Evolutionary conservation across 2,888 invertebrate genomes (phyloP).

Genomic region (Aspidiotus rigidus): DNA sequence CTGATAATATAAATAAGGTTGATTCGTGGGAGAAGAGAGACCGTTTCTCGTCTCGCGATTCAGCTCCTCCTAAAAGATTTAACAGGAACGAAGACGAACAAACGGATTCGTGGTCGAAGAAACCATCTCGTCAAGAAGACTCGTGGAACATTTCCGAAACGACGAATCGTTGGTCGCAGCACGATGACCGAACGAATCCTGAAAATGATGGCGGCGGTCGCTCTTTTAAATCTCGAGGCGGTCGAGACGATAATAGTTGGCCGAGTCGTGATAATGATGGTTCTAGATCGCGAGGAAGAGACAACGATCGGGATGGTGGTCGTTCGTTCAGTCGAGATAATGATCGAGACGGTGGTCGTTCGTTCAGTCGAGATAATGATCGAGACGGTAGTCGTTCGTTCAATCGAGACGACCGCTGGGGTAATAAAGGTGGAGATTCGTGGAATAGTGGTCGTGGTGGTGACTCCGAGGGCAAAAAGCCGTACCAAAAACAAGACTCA

Average conservation of each 20-base stretch:
- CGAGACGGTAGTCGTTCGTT: not conserved
- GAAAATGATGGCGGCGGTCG: not conserved
- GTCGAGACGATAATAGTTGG: not conserved
- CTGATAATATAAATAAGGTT: too few relatives aligned
- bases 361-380: not conserved
- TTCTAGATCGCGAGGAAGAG: not conserved
- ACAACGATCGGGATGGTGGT: not conserved
- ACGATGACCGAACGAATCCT: too few relatives aligned
- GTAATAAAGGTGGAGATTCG: not conserved
- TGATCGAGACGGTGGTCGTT: not conserved
- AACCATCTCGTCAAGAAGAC: not conserved
- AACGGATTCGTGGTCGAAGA: not conserved
- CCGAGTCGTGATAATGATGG: not conserved
- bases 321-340: not conserved
- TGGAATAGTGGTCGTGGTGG: slow-evolving; percentile 10
- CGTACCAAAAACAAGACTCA: slow-evolving; percentile 25
- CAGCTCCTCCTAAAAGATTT: slow-evolving; percentile 1
- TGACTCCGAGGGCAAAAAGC: slow-evolving; percentile 11
- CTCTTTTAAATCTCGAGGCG: not conserved
- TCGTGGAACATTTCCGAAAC: not conserved
- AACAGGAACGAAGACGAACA: slow-evolving; percentile 8
- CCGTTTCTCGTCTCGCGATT: not conserved
- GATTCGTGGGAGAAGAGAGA: not conserved
- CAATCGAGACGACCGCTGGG: not conserved
- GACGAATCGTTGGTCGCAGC: not conserved